phyloP scores from a whole-genome alignment of 2,113 vertebrate genomes.

The Eira barbara region DNA sequence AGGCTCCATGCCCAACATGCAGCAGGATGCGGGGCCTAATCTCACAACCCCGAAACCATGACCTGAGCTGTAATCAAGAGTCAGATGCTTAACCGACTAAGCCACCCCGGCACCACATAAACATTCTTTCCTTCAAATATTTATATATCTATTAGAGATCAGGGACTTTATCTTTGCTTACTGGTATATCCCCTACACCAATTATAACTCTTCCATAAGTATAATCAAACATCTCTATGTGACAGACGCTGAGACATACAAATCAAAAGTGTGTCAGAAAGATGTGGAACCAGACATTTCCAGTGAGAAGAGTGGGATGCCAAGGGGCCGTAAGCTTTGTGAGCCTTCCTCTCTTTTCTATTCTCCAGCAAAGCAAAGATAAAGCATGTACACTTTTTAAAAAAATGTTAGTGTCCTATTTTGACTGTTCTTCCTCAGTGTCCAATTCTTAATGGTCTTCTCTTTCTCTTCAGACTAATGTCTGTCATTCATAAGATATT shows the following conservation, averaged over 20 bases:
- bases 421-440: not conserved
- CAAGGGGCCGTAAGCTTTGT: not conserved
- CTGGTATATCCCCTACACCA: not conserved
- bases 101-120: not conserved
- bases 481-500: not conserved
- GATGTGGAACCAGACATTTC: not conserved
- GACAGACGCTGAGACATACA: not conserved
- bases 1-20: not conserved
- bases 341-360: not conserved
- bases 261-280: not conserved
- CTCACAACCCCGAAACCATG: not conserved
- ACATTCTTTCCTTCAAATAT: not conserved
- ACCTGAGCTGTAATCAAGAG: not conserved
- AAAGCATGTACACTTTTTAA: not conserved
- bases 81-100: not conserved
- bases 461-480: not conserved
- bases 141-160: not conserved
- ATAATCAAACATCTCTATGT: not conserved
- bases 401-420: not conserved
- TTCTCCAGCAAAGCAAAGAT: slow-evolving; percentile 8
- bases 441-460: not conserved
- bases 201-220: not conserved
- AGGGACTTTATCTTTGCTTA: not conserved
- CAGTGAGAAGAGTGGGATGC: not conserved
- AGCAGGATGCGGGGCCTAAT: not conserved